phyloP scores from a whole-genome alignment of 1,140 invertebrate species.

The Druon quercuslanigerum region DNA sequence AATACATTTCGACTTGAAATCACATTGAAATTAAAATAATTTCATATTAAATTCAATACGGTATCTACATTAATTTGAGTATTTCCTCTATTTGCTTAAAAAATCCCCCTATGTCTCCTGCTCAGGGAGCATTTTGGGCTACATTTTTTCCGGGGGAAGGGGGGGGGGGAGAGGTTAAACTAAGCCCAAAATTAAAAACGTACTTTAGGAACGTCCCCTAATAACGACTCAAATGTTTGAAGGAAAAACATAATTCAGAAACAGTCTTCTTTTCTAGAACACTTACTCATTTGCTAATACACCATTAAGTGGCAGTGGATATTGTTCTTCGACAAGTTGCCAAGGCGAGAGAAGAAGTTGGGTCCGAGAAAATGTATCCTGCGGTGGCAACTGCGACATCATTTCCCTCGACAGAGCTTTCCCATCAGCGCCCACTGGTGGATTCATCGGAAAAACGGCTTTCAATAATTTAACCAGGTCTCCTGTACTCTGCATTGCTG shows the following conservation, averaged over 20 bases:
- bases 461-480: conserved; percentile 82
- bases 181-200: no score
- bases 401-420: conserved; percentile 35
- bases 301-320: conserved; percentile 86
- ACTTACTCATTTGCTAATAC: conserved; percentile 76
- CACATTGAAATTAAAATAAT: no score
- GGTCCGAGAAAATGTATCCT: conserved; percentile 86
- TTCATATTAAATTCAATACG: no score
- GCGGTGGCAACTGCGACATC: conserved; percentile 65
- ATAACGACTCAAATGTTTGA: conserved; percentile 15
- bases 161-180: no score
- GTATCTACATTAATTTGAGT: no score
- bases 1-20: no score
- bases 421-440: conserved; percentile 35
- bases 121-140: no score
- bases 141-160: no score
- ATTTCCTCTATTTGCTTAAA: no score
- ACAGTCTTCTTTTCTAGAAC: not conserved
- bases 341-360: conserved; percentile 86
- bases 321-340: conserved; percentile 92
- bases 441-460: conserved; percentile 81
- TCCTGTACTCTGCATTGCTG: conserved; percentile 79
- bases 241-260: conserved; percentile 1
- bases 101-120: no score
- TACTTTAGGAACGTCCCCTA: no score